A percentile compares a stretch with the other conserved stretches of the same genome.
Evolutionary conservation across 2,888 invertebrate genomes (phyloP).

Genomic region (Rhogogaster chlorosoma): DNA sequence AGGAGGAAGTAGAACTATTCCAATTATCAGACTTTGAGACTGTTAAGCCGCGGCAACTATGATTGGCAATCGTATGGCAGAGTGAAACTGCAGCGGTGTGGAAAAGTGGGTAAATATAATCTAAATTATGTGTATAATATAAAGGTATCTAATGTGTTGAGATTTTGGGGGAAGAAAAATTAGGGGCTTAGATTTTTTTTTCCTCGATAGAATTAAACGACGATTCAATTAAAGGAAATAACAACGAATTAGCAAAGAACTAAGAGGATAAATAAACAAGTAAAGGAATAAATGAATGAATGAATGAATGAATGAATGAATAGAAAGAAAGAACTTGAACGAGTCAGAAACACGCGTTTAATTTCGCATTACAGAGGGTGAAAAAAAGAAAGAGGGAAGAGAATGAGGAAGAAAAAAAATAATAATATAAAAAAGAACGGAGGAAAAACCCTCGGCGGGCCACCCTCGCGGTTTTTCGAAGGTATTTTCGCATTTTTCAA

Average conservation of each 20-base stretch:
- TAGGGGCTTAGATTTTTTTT: not conserved
- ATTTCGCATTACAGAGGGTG: conserved; percentile 5
- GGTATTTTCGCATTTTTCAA: not conserved
- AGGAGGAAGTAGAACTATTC: conserved; percentile 39
- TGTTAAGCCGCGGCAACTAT: conserved; percentile 12
- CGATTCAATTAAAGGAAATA: not conserved
- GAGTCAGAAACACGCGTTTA: conserved; percentile 32
- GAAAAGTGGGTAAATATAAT: not conserved
- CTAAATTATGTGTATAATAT: not conserved
- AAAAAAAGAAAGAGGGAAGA: not conserved
- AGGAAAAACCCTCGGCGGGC: not conserved
- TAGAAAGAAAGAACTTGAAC: not conserved
- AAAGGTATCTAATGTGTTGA: no score
- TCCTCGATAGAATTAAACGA: not conserved
- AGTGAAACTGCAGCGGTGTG: not conserved
- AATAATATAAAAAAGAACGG: not conserved
- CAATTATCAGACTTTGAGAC: conserved; percentile 27
- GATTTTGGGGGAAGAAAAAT: not conserved
- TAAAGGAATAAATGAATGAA: not conserved
- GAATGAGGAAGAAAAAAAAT: not conserved
- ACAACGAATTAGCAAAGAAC: not conserved
- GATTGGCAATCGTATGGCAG: conserved; percentile 1
- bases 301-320: not conserved
- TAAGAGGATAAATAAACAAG: not conserved
- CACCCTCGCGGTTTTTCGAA: not conserved